Evolutionary conservation across 2,797 vertebrate species (phyloP).

Genomic region (Urophycis tenuis): DNA sequence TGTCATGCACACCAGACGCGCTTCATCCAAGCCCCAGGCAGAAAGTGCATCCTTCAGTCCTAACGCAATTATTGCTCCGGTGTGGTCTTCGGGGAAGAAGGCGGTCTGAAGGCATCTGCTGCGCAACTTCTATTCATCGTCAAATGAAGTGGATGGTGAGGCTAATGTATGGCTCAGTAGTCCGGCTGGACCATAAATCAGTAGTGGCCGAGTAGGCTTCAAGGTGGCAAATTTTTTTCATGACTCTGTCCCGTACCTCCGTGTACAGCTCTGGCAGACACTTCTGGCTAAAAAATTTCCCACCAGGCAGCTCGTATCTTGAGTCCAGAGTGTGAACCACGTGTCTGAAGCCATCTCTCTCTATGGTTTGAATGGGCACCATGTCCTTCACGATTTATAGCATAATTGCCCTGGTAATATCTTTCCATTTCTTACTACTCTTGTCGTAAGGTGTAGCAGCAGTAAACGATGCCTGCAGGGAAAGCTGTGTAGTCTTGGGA

Average conservation of each 20-base stretch:
- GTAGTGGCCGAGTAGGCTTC: neutral
- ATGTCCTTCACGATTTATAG: neutral
- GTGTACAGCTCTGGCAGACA: conserved; percentile 6
- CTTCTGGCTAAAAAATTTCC: neutral
- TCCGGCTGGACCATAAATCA: conserved; percentile 8
- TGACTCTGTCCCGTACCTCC: conserved; percentile 5
- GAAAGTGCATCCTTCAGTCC: conserved; percentile 5
- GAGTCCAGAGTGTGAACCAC: neutral
- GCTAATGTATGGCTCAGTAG: conserved; percentile 12
- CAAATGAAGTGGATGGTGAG: conserved; percentile 11
- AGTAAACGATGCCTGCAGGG: too few species aligned
- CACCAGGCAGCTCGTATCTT: neutral
- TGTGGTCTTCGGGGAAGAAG: conserved; percentile 7
- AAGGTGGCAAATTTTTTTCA: neutral
- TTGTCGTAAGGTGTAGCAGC: neutral
- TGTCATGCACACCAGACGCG: conserved; percentile 1
- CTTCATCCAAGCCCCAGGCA: neutral
- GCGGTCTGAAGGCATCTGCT: conserved; percentile 8
- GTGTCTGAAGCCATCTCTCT: neutral
- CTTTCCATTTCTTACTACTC: neutral
- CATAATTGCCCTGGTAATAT: neutral
- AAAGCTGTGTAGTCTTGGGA: too few species aligned
- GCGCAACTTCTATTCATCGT: conserved; percentile 1
- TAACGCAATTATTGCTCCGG: neutral
- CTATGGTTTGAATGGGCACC: neutral